phyloP scores from a whole-genome alignment of 2,113 vertebrate genomes.

The Dasyurus viverrinus region DNA sequence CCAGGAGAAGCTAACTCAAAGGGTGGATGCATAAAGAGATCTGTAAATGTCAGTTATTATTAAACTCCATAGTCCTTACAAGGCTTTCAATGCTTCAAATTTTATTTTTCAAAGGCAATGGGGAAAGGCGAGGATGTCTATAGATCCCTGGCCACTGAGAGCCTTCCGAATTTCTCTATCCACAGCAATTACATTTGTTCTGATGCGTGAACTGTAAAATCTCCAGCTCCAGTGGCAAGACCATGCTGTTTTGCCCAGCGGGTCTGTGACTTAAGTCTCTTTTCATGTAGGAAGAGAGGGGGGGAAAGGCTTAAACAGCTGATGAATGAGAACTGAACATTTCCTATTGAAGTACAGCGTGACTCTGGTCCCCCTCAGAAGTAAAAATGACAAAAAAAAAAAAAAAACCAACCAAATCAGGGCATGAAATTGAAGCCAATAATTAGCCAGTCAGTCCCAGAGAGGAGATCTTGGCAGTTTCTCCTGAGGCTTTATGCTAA shows the following conservation, averaged over 20 bases:
- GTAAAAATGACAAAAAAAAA: slow-evolving; percentile 60
- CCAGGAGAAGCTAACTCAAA: not conserved
- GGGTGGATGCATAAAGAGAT: not conserved
- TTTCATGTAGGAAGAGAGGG: slow-evolving; percentile 10
- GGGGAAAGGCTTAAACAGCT: slow-evolving; percentile 45
- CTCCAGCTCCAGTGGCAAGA: slow-evolving; percentile 6
- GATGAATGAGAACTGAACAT: slow-evolving; percentile 37
- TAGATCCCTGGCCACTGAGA: not conserved
- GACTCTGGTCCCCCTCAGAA: slow-evolving; percentile 67
- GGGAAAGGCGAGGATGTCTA: slow-evolving; percentile 23
- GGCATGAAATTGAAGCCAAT: slow-evolving; percentile 68
- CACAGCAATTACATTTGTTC: slow-evolving; percentile 12
- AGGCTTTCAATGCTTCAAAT: not conserved
- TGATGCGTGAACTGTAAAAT: slow-evolving; percentile 18
- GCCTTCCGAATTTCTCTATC: slow-evolving; percentile 6
- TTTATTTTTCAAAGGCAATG: slow-evolving; percentile 26
- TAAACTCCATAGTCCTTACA: slow-evolving; percentile 37
- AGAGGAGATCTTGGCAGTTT: slow-evolving; percentile 48
- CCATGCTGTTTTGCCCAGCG: not conserved
- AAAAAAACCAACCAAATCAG: slow-evolving; percentile 43
- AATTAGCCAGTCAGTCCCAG: slow-evolving; percentile 61
- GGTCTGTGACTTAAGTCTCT: slow-evolving; percentile 7
- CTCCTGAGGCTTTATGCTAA: slow-evolving; percentile 54
- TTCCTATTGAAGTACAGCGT: slow-evolving; percentile 60
- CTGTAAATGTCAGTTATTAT: not conserved